Percentiles rank a stretch among this genome's conserved stretches.
phyloP scores from a whole-genome alignment of 2,888 invertebrate genomes.

The Synanthedon vespiformis region DNA sequence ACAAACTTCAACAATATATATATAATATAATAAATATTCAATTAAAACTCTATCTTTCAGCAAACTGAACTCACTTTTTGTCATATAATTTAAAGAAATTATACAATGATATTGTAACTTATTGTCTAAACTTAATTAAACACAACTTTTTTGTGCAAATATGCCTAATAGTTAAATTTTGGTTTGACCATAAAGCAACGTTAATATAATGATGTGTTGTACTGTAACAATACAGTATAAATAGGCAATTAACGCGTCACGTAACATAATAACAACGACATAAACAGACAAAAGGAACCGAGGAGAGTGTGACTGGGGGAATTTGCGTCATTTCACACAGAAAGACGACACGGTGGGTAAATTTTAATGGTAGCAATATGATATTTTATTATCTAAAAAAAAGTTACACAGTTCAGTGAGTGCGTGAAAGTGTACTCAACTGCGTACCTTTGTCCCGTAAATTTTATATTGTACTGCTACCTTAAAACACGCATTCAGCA shows the following conservation, averaged over 20 bases:
- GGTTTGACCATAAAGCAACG: constrained; percentile 51
- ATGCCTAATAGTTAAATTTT: constrained; percentile 67
- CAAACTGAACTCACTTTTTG: constrained; percentile 71
- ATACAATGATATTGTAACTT: constrained; percentile 68
- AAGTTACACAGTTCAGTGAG: no score
- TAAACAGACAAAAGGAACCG: constrained; percentile 11
- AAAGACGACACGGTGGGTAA: constrained; percentile 4
- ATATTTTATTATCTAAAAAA: no score
- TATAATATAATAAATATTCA: constrained; percentile 61
- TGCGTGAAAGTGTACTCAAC: no score
- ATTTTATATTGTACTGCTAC: no score
- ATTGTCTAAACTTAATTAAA: constrained; percentile 72
- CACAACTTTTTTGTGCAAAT: constrained; percentile 72
- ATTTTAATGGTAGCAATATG: no score
- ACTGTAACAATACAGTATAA: background rate
- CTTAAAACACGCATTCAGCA: no score
- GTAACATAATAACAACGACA: constrained; percentile 6
- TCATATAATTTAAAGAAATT: constrained; percentile 63
- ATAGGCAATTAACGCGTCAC: constrained; percentile 3
- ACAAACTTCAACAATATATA: constrained; percentile 73
- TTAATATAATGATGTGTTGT: constrained; percentile 8
- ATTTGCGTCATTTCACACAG: background rate
- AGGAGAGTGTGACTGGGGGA: constrained; percentile 13
- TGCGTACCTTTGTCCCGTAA: no score
- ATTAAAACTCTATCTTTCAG: constrained; percentile 71